phyloP scores from a whole-genome alignment of 2,888 invertebrate species.

The Eudasyphora cyanicolor region DNA sequence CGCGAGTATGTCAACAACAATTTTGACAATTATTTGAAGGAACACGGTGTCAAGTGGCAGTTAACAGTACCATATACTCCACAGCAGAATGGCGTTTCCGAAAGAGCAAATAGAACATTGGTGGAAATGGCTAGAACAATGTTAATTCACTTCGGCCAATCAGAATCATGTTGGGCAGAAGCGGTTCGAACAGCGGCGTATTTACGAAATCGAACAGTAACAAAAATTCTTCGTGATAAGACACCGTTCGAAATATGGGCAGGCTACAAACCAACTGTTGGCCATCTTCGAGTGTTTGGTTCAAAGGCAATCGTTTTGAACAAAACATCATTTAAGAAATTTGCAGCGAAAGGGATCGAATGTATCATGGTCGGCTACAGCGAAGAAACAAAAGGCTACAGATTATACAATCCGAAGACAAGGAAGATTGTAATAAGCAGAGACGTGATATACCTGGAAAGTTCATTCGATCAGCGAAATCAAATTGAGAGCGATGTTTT shows the following conservation, averaged over 20 bases:
- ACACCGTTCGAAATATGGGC: no score
- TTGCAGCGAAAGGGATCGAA: not conserved
- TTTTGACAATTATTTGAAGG: not conserved
- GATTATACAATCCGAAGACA: not conserved
- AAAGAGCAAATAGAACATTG: no score
- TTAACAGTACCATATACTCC: not conserved
- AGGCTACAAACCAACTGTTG: no score
- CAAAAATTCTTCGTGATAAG: not conserved
- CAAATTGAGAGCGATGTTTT: no score
- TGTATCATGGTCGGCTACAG: not conserved
- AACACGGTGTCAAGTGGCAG: not conserved
- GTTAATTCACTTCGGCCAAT: not conserved
- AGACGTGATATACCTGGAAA: no score
- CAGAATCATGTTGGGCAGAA: not conserved
- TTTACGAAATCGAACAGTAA: not conserved
- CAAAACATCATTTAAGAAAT: no score
- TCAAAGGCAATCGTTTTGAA: not conserved
- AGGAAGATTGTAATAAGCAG: not conserved
- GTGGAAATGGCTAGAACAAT: no score
- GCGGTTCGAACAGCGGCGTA: not conserved
- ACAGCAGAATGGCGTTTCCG: not conserved
- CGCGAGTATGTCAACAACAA: not conserved
- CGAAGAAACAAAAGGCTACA: not conserved
- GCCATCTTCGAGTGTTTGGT: no score
- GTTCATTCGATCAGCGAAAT: no score